Evolutionary conservation across 1,140 invertebrate genomes (phyloP), one percentile per base, ranked within the genome.

Genomic region (Drosophila orena): DNA sequence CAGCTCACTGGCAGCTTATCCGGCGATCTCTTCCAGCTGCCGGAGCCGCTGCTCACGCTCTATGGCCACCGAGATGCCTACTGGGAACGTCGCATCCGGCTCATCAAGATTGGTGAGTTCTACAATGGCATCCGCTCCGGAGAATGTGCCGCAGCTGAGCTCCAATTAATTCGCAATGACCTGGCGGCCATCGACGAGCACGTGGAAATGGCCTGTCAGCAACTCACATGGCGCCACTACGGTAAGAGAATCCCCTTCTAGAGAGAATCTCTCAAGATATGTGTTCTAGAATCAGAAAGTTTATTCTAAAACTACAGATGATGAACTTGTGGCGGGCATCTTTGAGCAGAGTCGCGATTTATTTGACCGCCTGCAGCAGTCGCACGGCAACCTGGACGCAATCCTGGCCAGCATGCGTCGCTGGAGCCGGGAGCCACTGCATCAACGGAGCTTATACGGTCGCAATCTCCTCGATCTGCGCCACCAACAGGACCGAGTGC

Each of bases 41-140:
- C 94, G 1, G 69, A 91, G 17, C 93, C 93, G 73, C 94, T 94
- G 0, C 56, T 92, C 2, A 77, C 91, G 4, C 79, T 95, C 0
- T 94, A 93, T 60, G 80, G 72, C 11, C 74, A 93, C 55, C 61
- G 83, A 37, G 93, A 94, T 70, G 92, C 92, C 42, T 90, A 94
- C 35, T 91, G 89, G 79, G 81, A 92, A 35, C 91, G 90, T n/a
- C 91, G 90, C 46, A 84, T 92, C 15, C 92, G 92, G 35, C 81
- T 94, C 22, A 93, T 92, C 34, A 81, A 93, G 64, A 93, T 93
- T 57, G 90, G 93, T 0, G 92, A 94, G 84, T 94, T 92, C 92
- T 94, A 93, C 85, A 96, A 96, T 92, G 94, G 94, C 90, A 93
- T 96, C 17, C 91, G 94, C 2, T 50, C 57, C 3, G 89, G 79